phyloP scores from a whole-genome alignment of 2,797 vertebrate genomes.

The Enteromius trimaculatus region DNA sequence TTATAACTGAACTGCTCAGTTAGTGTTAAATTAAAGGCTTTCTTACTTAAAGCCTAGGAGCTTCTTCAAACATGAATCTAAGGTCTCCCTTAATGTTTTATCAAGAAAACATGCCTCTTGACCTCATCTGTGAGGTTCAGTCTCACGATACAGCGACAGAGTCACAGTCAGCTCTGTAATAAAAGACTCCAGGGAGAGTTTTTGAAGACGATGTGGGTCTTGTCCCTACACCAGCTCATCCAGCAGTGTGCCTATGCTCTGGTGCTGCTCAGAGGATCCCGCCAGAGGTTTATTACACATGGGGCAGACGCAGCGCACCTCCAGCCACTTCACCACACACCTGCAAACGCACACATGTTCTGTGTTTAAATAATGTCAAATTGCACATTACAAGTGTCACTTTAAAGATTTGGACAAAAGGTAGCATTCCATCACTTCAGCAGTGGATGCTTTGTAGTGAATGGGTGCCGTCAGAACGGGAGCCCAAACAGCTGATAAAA shows the following conservation, averaged over 20 bases:
- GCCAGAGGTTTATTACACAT: constrained; percentile 79
- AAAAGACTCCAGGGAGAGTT: not conserved
- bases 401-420: not conserved
- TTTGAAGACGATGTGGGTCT: constrained; percentile 3
- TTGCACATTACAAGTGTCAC: not conserved
- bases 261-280: constrained; percentile 67
- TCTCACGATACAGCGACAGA: not conserved
- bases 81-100: not conserved
- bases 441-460: not conserved
- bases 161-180: not conserved
- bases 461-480: not conserved
- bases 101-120: not conserved
- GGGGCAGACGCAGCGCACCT: constrained; percentile 76
- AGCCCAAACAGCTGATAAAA: not conserved
- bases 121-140: not conserved
- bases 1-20: too few species aligned
- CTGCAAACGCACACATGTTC: constrained; percentile 43
- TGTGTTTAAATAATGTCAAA: not conserved
- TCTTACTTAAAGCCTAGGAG: not conserved
- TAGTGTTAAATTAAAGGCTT: not conserved
- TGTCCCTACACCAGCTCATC: constrained; percentile 75
- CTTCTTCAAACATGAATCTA: not conserved
- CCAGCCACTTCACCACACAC: constrained; percentile 62
- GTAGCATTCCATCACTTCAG: not conserved
- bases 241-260: constrained; percentile 74